A percentile compares a stretch with the other conserved stretches of the same genome.
phyloP scores from a whole-genome alignment of 30 jellyfish, hydroid and myxozoan species.

The Haliclystus octoradiatus region DNA sequence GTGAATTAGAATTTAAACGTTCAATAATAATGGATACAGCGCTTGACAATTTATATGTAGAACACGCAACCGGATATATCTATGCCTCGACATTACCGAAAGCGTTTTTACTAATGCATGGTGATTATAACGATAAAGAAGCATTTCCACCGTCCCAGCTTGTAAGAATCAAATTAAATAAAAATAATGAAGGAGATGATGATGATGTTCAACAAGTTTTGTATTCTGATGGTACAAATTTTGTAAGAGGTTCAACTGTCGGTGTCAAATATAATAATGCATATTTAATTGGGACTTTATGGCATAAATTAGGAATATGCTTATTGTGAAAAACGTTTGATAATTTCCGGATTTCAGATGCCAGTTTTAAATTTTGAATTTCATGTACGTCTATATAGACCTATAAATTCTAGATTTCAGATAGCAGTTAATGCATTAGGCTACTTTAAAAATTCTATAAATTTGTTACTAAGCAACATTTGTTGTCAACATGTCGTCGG shows the following conservation, averaged over 20 bases:
- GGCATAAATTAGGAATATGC: slow-evolving; percentile 67
- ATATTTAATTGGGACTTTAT: slow-evolving; percentile 66
- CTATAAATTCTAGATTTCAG: too few species aligned
- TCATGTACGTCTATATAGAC: too few species aligned
- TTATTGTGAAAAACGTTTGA: neutral
- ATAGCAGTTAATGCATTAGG: too few species aligned
- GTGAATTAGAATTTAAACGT: slow-evolving; percentile 3
- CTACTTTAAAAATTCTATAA: too few species aligned
- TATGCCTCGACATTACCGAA: slow-evolving; percentile 41
- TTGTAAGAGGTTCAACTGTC: slow-evolving; percentile 56
- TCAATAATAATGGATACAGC: slow-evolving; percentile 11
- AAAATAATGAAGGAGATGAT: slow-evolving; percentile 14
- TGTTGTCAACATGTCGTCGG: too few species aligned
- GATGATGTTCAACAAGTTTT: slow-evolving; percentile 37
- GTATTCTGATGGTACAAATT: slow-evolving; percentile 48
- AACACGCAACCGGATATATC: slow-evolving; percentile 50
- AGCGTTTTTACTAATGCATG: slow-evolving; percentile 14
- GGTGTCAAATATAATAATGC: slow-evolving; percentile 37
- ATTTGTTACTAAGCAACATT: too few species aligned
- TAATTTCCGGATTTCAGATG: too few species aligned
- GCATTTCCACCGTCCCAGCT: slow-evolving; percentile 48
- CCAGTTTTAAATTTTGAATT: too few species aligned
- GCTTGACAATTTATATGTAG: slow-evolving; percentile 67
- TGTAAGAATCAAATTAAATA: slow-evolving; percentile 7
- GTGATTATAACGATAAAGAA: slow-evolving; percentile 19